phyloP scores from a whole-genome alignment of 2,113 vertebrate genomes.

The Cebidichthys violaceus region DNA sequence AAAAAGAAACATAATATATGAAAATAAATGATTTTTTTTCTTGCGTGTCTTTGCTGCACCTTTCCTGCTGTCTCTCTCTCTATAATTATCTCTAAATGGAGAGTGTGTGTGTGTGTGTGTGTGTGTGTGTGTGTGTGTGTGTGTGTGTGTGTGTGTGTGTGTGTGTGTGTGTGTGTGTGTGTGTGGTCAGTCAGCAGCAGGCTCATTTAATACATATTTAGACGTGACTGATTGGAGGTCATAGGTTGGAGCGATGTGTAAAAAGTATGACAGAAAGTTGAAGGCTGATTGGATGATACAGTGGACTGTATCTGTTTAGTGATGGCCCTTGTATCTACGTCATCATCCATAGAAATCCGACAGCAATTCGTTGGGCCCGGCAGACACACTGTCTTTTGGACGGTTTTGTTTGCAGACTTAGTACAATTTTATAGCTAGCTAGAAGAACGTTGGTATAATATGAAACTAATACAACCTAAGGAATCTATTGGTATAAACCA shows the following conservation, averaged over 20 bases:
- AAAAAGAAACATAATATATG: conserved; percentile 6
- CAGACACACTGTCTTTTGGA: background rate
- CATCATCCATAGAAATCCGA: background rate
- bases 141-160: too few relatives aligned
- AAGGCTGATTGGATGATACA: background rate
- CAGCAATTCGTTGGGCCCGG: background rate
- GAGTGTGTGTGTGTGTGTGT: background rate
- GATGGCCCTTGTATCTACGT: background rate
- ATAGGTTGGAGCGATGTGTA: background rate
- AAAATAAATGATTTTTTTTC: background rate
- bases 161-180: conserved; percentile 5
- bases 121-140: conserved; percentile 5
- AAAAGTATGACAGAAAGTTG: background rate
- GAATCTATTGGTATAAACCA: background rate
- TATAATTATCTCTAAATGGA: conserved; percentile 8
- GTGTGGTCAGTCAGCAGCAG: background rate
- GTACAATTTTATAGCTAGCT: background rate
- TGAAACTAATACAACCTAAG: background rate
- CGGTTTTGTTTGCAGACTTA: background rate
- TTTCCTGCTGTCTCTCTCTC: background rate
- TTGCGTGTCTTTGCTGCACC: background rate
- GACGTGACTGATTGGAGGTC: background rate
- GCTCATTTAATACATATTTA: conserved; percentile 20
- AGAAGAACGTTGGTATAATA: background rate
- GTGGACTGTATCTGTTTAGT: background rate